A percentile compares a stretch with the other conserved stretches of the same genome.
These are phyloP conservation scores for Dasyurus viverrinus DNA, from an alignment of 2,113 vertebrate species.

Conservation along the genomic window DNA sequence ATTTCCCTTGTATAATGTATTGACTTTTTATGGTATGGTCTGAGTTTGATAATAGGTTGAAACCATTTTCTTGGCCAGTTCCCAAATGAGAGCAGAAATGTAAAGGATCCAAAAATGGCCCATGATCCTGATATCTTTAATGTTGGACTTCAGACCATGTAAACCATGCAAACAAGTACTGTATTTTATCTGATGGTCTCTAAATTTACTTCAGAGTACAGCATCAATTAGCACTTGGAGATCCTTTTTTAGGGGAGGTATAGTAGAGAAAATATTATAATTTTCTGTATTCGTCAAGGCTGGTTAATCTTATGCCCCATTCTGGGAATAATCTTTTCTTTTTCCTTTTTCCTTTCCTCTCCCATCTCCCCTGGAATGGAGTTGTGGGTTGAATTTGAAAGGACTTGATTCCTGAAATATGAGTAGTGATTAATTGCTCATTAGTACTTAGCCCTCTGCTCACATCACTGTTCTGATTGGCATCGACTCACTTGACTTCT, in stretches of 20 bases:
- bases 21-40: constrained; percentile 24
- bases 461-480: background rate
- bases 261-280: background rate
- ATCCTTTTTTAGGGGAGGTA: background rate
- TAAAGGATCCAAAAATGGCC: background rate
- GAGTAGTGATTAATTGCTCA: background rate
- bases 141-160: background rate
- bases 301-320: background rate
- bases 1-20: constrained; percentile 28
- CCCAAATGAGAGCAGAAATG: background rate
- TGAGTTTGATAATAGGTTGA: constrained; percentile 37
- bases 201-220: background rate
- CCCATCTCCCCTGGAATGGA: background rate
- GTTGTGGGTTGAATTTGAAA: background rate
- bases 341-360: background rate
- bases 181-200: background rate
- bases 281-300: background rate
- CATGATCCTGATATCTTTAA: background rate
- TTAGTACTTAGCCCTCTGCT: background rate
- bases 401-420: background rate
- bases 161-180: no score
- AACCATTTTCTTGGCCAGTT: background rate
- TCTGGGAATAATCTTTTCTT: background rate
- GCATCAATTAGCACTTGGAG: background rate
- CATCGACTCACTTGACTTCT: background rate